Conservation (phyloP, 1,140 invertebrate genomes). For the Bombus waltoni region DNA sequence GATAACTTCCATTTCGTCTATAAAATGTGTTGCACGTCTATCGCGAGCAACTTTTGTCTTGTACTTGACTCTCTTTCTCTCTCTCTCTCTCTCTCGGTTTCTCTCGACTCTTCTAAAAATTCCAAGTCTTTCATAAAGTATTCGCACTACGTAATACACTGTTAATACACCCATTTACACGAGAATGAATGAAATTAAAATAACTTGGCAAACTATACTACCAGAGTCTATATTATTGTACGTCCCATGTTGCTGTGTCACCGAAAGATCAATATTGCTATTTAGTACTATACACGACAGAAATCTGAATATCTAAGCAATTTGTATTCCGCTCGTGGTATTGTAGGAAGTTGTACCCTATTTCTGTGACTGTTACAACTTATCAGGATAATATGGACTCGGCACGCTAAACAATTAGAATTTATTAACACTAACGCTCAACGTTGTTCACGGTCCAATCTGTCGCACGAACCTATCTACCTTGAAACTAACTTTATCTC, state of each 20-base stretch:
- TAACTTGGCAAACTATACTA: not conserved
- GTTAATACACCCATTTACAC: no score
- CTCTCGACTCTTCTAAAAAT: no score
- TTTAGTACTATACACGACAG: not conserved
- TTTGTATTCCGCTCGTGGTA: not conserved
- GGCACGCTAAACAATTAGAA: constrained; percentile 10
- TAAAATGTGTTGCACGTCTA: no score
- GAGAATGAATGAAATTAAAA: no score
- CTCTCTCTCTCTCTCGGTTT: no score
- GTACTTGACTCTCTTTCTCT: not conserved
- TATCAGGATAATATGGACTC: not conserved
- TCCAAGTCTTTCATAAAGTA: no score
- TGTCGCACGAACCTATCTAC: not conserved
- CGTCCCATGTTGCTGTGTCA: not conserved
- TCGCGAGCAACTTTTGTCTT: no score
- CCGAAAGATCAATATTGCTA: not conserved
- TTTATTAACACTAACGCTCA: not conserved
- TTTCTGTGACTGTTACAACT: constrained; percentile 4
- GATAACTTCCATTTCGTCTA: no score
- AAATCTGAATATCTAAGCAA: constrained; percentile 24
- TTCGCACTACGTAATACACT: no score
- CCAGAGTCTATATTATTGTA: not conserved
- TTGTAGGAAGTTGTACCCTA: constrained; percentile 6
- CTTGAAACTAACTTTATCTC: no score
- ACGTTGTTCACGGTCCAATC: not conserved